A percentile compares a stretch with the other conserved stretches of the same genome.
phyloP scores from a whole-genome alignment of 2,113 vertebrate genomes.

The Chaetorhynchus papuensis region DNA sequence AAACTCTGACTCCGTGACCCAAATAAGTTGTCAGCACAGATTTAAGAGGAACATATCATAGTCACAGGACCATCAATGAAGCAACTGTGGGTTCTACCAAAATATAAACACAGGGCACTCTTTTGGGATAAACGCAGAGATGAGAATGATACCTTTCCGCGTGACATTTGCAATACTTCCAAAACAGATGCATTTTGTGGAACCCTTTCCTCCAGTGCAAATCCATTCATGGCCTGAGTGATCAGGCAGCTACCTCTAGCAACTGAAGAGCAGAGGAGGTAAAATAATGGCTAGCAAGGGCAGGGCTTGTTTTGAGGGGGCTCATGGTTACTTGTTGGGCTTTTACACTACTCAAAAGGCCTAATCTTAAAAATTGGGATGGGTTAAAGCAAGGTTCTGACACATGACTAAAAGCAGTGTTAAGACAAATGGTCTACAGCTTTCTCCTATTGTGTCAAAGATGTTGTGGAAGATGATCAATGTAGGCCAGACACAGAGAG shows the following conservation, averaged over 20 bases:
- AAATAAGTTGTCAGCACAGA: conserved; percentile 45
- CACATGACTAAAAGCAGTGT: neutral
- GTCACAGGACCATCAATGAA: conserved; percentile 11
- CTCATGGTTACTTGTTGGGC: neutral
- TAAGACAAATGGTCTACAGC: neutral
- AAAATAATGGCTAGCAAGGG: neutral
- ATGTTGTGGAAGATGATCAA: neutral
- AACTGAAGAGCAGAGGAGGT: neutral
- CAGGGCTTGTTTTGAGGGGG: neutral
- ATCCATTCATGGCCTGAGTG: neutral
- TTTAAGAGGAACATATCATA: neutral
- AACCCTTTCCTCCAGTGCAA: neutral
- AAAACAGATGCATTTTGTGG: neutral
- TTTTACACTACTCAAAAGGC: neutral
- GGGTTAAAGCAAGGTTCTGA: neutral
- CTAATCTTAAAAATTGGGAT: neutral
- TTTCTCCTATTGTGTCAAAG: neutral
- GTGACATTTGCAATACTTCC: neutral
- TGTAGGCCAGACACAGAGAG: neutral
- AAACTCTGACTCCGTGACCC: conserved; percentile 13
- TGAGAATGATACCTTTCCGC: neutral
- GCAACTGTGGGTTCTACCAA: neutral
- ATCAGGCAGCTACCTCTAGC: neutral
- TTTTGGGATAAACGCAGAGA: neutral
- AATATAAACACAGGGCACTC: neutral